Base-by-base conservation (phyloP, 2,888 invertebrate genomes). In the Aleiodes testaceus region DNA sequence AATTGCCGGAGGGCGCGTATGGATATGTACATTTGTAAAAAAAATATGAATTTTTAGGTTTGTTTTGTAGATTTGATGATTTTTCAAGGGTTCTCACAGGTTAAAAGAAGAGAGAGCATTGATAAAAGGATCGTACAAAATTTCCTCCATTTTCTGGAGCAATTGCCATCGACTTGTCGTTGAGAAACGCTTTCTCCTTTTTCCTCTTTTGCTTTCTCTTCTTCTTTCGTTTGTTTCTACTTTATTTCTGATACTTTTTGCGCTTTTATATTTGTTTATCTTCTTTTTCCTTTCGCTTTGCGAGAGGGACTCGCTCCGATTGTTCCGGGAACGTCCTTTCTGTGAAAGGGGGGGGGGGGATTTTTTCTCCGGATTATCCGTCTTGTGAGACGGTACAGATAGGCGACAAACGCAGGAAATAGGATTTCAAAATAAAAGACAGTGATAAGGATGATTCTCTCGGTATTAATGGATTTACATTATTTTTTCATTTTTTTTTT, bases 111-210 rank as follows among this genome's bases (percentile, higher is more conserved):
- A 36, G 11, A 59, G 16, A 18, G 42, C 59, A 42, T 42, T 14
- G 14, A 22, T 7, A 16, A 42, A 42, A 59, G 18, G 14, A 18
- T 59, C 7, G 59, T 36, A 42, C 7, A 36, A 36, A 42, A 42
- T 59, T 30, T 42, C 12, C 26, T 59, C 36, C 42, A 59, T 59
- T 59, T 59, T 42, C 59, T 18, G 42, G 1, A 42, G 42, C 59
- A 59, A 59, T 59, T 30, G 59, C 59, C 14, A 59, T 59, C 59
- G 59, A 59, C 36, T 59, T 59, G 18, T 59, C 59, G 59, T 59
- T 59, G 36, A 59, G 18, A 59, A 59, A 11, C 36, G 42, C 59
- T 36, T 59, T 59, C 42, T 36, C 42, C 59, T 59, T 59, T 59
- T 59, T 14, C 12, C 12, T 16, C 26, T 22, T 5, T 20, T 26